Conservation (phyloP, 92 coral and sea anemone species). For the Paramuricea clavata region DNA sequence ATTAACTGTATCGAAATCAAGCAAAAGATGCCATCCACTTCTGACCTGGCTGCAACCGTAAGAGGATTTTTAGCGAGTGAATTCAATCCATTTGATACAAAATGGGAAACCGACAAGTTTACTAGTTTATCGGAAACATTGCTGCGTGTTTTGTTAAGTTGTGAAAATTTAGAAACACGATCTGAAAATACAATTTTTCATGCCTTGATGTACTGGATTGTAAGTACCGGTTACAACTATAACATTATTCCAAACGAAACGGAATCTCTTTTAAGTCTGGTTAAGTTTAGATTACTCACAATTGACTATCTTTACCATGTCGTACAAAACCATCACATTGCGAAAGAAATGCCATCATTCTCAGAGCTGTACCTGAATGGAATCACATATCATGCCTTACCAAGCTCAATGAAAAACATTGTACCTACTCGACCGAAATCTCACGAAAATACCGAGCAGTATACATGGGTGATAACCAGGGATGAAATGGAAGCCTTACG, state of each 20-base stretch:
- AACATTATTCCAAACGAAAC: conserved; percentile 15
- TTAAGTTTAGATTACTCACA: background rate
- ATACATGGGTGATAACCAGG: background rate
- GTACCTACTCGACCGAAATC: background rate
- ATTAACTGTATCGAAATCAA: background rate
- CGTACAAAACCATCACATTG: background rate
- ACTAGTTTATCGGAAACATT: background rate
- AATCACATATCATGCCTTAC: background rate
- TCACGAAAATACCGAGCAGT: background rate
- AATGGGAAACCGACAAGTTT: background rate
- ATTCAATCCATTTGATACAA: background rate
- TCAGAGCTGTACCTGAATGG: background rate
- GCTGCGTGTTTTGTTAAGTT: background rate
- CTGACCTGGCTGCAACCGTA: background rate
- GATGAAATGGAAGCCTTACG: background rate
- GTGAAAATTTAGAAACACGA: conserved; percentile 74
- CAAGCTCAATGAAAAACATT: background rate
- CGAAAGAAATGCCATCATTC: background rate
- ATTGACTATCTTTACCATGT: background rate
- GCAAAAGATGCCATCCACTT: background rate
- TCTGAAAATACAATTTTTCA: conserved; percentile 91
- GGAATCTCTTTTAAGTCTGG: background rate
- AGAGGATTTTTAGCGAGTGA: background rate
- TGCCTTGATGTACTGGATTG: conserved; percentile 73
- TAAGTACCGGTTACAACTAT: background rate